Evolutionary conservation across 2,888 invertebrate genomes (phyloP), one percentile per base, ranked within the genome.

Genomic region (Eupithecia subumbrata): DNA sequence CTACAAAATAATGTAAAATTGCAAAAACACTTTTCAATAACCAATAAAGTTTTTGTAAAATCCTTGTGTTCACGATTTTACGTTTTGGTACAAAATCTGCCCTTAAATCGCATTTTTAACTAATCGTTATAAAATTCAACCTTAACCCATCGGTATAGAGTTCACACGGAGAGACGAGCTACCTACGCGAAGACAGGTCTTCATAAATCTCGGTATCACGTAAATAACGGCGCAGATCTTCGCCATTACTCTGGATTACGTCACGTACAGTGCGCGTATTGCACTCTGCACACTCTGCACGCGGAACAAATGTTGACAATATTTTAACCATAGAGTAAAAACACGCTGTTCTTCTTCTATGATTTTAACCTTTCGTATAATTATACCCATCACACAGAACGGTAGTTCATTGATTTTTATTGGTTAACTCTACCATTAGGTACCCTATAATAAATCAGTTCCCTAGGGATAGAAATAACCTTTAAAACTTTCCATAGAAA

Each of bases 151-250:
- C 56, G 72, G 56, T 60, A 70, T 79, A 79, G 73, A 72, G 69
- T 75, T 71, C 22, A 71, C 64, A 69, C 40, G 12, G 22, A 69
- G 30, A 25, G 63, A 63, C 30, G 64, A 30, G 63, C n/a, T 43
- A 37, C 16, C 40, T 22, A 40, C 22, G 68, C 18, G 25, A 43
- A 70, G 72, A 76, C 43, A 63, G 72, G 37, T 67, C 78, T 70
- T 76, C 79, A 81, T 81, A 81, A 80, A 80, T 81, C 79, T 78
- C 34, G 25, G 34, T 71, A 81, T 76, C 78, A 74, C 80, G 78
- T 76, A 80, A 80, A 80, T 80, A 78, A 73, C 75, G 63, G 68
- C 69, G 52, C 68, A 78, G 79, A 81, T 81, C 79, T 79, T 72
- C 67, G 72, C 81, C 77, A 81, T 79, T 78, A 76, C 71, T 81